These are phyloP conservation scores for Sebastes vulpes DNA, from an alignment of 2,797 vertebrate genomes.

Conservation along the genomic window DNA sequence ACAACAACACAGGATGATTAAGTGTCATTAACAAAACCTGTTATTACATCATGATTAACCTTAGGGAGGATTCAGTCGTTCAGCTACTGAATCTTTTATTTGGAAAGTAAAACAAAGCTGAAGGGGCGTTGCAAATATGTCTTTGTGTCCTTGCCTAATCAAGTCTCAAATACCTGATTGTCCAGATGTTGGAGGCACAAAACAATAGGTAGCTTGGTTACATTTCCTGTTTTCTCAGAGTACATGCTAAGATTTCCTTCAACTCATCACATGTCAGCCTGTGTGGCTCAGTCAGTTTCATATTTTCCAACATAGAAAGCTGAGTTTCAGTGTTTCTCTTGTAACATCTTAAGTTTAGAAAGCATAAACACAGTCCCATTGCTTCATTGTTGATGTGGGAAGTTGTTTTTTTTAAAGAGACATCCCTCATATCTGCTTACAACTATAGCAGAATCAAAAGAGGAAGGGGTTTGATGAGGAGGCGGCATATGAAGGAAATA, in stretches of 20 bases:
- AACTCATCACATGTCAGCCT: background rate
- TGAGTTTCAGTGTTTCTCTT: background rate
- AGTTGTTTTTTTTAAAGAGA: constrained; percentile 16
- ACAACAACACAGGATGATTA: background rate
- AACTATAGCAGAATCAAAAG: constrained; percentile 55
- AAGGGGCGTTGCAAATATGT: constrained; percentile 14
- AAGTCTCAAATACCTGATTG: constrained; percentile 14
- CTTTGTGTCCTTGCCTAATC: background rate
- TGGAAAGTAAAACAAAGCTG: constrained; percentile 4
- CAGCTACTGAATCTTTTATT: no score
- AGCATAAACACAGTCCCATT: background rate
- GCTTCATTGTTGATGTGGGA: constrained; percentile 27
- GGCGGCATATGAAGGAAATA: constrained; percentile 84
- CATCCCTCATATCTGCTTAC: constrained; percentile 35
- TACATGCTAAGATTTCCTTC: background rate
- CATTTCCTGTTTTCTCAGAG: constrained; percentile 48
- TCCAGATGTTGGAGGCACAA: constrained; percentile 34
- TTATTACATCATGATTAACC: background rate
- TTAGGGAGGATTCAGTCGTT: background rate
- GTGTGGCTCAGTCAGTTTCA: background rate
- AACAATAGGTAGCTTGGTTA: constrained; percentile 40
- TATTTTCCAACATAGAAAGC: background rate
- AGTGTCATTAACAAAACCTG: background rate
- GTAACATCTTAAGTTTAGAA: constrained; percentile 7
- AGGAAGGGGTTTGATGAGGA: constrained; percentile 76